Evolutionary conservation across 2,113 vertebrate genomes (phyloP).

Genomic region (Ophiodon elongatus): DNA sequence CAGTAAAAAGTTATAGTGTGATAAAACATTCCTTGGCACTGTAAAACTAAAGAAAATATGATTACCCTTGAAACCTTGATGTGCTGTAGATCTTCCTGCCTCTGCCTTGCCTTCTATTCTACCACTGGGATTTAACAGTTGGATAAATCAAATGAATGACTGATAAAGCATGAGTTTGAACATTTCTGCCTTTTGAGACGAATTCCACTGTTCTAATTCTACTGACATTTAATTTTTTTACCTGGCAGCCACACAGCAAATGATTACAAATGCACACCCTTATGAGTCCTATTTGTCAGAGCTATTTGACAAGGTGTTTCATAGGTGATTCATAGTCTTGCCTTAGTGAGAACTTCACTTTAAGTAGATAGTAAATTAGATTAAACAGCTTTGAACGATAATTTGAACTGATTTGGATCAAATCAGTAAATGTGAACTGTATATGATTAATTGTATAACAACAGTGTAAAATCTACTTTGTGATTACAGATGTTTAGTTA

Average conservation of each 20-base stretch:
- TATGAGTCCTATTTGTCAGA: constrained; percentile 53
- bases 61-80: constrained; percentile 65
- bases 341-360: constrained; percentile 60
- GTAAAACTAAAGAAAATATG: constrained; percentile 74
- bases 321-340: constrained; percentile 55
- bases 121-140: constrained; percentile 30
- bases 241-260: constrained; percentile 3
- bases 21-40: constrained; percentile 64
- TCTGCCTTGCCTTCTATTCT: constrained; percentile 9
- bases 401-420: constrained; percentile 4
- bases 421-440: constrained; percentile 21
- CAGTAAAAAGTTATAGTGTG: constrained; percentile 58
- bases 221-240: constrained; percentile 1
- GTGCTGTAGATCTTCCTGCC: constrained; percentile 44
- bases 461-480: background rate
- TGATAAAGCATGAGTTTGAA: constrained; percentile 28
- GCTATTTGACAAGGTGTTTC: constrained; percentile 48
- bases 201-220: constrained; percentile 14
- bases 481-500: background rate
- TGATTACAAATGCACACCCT: constrained; percentile 25
- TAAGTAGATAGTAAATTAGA: constrained; percentile 35
- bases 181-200: constrained; percentile 14
- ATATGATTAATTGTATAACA: constrained; percentile 1
- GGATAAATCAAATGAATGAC: constrained; percentile 32
- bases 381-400: constrained; percentile 13